These are phyloP conservation scores for Drosophila willistoni DNA, from an alignment of 1,140 invertebrate species.

Conservation along the genomic window DNA sequence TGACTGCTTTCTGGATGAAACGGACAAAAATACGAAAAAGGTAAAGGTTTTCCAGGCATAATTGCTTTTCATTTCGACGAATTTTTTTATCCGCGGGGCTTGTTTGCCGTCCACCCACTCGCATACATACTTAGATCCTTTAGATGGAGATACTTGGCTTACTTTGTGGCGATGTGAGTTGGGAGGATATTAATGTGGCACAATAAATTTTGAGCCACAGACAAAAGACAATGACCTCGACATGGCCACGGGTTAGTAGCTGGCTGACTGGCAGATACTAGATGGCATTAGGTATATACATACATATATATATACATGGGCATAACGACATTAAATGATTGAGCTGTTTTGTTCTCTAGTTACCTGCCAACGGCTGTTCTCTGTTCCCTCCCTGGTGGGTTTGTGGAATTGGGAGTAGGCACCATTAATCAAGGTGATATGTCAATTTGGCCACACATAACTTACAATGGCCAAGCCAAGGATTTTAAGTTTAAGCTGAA, in stretches of 20 bases:
- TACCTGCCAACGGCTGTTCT: constrained; percentile 16
- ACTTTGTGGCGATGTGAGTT: background rate
- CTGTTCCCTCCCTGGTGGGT: background rate
- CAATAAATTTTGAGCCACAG: constrained; percentile 53
- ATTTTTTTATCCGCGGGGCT: constrained; percentile 38
- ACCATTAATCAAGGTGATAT: constrained; percentile 69
- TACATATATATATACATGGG: constrained; percentile 10
- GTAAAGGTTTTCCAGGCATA: constrained; percentile 34
- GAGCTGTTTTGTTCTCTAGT: constrained; percentile 28
- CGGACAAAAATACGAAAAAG: background rate
- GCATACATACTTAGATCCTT: constrained; percentile 2
- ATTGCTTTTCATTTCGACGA: constrained; percentile 36
- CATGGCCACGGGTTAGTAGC: constrained; percentile 12
- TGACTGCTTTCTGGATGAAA: background rate
- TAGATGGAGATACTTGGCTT: background rate
- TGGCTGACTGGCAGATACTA: background rate
- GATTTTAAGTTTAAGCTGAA: constrained; percentile 3
- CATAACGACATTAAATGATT: constrained; percentile 33
- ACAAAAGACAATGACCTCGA: constrained; percentile 57
- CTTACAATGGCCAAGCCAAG: constrained; percentile 46
- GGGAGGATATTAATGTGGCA: constrained; percentile 40
- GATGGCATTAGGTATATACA: too few relatives aligned
- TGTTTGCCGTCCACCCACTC: background rate
- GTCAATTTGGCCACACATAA: constrained; percentile 64
- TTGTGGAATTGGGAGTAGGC: too few relatives aligned